Percentiles rank a stretch among this genome's conserved stretches.
phyloP scores from a whole-genome alignment of 2,113 vertebrate species.

The Indicator maculatus region DNA sequence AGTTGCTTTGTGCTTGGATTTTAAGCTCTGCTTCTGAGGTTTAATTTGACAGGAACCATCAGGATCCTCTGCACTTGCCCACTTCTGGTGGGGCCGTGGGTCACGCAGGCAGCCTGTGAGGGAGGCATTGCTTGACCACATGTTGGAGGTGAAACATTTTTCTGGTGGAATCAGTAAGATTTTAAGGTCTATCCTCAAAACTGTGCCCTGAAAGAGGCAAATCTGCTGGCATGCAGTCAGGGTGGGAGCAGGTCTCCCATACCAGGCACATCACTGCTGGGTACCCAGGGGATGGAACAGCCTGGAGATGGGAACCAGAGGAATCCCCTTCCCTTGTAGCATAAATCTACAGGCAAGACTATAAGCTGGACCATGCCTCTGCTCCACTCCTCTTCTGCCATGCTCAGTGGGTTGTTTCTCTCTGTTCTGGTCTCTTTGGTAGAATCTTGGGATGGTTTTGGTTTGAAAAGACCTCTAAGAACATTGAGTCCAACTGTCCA shows the following conservation, averaged over 20 bases:
- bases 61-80: background rate
- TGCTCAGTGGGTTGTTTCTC: fast-evolving
- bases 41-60: fast-evolving
- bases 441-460: too few species aligned
- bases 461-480: too few species aligned
- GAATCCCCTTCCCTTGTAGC: background rate
- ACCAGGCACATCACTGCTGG: background rate
- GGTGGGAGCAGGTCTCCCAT: background rate
- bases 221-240: background rate
- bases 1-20: background rate
- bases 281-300: fast-evolving
- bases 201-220: fast-evolving
- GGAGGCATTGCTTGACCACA: too few species aligned
- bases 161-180: background rate
- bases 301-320: background rate
- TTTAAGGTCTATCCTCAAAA: background rate
- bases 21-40: background rate
- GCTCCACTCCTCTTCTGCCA: fast-evolving
- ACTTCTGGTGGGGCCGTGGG: background rate
- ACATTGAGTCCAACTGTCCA: too few species aligned
- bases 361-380: fast-evolving
- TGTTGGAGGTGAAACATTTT: background rate
- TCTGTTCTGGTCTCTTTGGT: background rate
- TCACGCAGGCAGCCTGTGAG: background rate
- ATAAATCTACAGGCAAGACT: fast-evolving